Evolutionary conservation across 2,888 invertebrate species (phyloP), one percentile per base, ranked within the genome.

Genomic region (Hirudinaria manillensis): DNA sequence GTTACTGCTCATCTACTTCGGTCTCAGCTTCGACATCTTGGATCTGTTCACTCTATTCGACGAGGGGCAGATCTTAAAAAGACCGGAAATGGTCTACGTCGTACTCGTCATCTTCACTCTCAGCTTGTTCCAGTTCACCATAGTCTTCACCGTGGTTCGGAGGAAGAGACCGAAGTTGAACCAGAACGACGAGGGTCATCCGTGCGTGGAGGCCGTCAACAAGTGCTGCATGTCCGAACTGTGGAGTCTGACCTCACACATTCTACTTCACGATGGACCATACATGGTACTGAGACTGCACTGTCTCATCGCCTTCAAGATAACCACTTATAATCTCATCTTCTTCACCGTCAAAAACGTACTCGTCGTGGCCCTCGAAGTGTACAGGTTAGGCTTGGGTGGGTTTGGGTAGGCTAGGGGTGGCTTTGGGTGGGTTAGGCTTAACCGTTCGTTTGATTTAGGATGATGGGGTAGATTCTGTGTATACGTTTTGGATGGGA

Each of bases 211-310:
- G 19, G 70, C 71, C 38, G 21, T 56, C 55, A 66, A 70, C 27
- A 55, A 65, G 6, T 79, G 78, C 56, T 80, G 79, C 53, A 77
- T 77, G 76, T 81, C 80, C 71, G 87, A 87, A 79, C 81, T 86
- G 34, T 86, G 86, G 84, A 86, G 86, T 32, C 84, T 88, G 29
- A 56, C 86, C 7, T 81, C 86, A 53, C 84, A 86, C 2, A 82
- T 87, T 68, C 74, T 83, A 32, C 81, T 87, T 53, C 87, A 87
- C 79, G 87, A 87, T 78, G 83, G 86, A 16, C 87, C 87, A 0
- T 87, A 86, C 80, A 80, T 87, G 7, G 76, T 77, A 4, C 76
- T 84, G 7, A 79, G 85, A 6, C 77, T 83, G 21, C 81, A 81
- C 77, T 79, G 82, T 21, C 78, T 84, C 61, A 76, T 82, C 70